Conservation (phyloP, 2,113 vertebrate genomes). For the Neomonachus schauinslandi region DNA sequence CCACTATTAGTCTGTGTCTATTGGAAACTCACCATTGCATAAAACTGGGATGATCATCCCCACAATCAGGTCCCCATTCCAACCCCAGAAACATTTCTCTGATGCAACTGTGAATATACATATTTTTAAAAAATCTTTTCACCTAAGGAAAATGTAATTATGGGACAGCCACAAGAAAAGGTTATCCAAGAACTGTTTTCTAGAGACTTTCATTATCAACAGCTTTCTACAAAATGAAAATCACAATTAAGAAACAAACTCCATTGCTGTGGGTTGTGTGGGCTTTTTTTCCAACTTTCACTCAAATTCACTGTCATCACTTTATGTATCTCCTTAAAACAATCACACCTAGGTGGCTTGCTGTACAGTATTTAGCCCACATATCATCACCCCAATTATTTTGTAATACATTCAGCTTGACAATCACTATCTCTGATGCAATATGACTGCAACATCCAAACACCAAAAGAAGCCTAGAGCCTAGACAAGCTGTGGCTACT, state of each 20-base stretch:
- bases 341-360: background rate
- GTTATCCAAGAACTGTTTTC: background rate
- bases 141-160: background rate
- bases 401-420: background rate
- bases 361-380: background rate
- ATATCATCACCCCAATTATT: background rate
- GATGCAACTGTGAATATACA: background rate
- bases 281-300: background rate
- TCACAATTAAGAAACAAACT: background rate
- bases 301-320: background rate
- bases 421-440: background rate
- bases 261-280: background rate
- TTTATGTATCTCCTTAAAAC: background rate
- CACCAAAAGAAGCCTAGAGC: background rate
- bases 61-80: background rate
- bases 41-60: background rate
- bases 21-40: background rate
- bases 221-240: constrained; percentile 48
- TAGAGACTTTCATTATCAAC: background rate
- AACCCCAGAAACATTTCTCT: background rate
- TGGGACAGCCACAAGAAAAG: background rate
- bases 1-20: background rate
- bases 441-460: background rate
- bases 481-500: background rate
- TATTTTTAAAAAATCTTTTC: background rate